A percentile compares a stretch with the other conserved stretches of the same genome.
These are phyloP conservation scores for Megalonaias nervosa DNA, from an alignment of 1,140 invertebrate species.

Conservation along the genomic window DNA sequence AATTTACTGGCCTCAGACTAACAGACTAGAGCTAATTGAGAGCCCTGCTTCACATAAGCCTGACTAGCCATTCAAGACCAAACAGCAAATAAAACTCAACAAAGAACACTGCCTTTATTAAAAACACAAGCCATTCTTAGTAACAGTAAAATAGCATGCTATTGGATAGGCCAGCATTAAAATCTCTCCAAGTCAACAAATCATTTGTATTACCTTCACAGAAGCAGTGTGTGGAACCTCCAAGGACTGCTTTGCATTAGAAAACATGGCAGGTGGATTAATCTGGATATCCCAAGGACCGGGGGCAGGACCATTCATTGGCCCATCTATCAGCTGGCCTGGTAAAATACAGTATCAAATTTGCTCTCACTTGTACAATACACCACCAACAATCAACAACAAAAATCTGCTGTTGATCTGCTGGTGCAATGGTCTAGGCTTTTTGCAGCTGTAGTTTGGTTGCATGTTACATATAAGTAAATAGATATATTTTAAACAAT, in stretches of 20 bases:
- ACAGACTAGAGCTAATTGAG: too few relatives aligned
- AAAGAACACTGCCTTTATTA: neutral
- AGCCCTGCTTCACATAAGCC: neutral
- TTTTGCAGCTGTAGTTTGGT: too few relatives aligned
- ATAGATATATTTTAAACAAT: too few relatives aligned
- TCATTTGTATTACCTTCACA: conserved; percentile 68
- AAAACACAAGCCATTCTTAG: neutral
- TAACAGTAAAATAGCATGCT: neutral
- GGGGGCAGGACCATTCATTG: conserved; percentile 72
- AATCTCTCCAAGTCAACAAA: neutral
- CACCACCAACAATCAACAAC: too few relatives aligned
- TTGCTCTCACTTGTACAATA: too few relatives aligned
- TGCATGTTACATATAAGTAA: too few relatives aligned
- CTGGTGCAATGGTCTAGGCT: too few relatives aligned
- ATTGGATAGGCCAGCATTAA: neutral
- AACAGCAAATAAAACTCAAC: neutral
- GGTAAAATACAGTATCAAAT: too few relatives aligned
- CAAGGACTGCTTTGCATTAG: conserved; percentile 70
- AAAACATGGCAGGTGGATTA: conserved; percentile 70
- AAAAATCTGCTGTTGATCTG: too few relatives aligned
- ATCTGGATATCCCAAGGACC: conserved; percentile 76
- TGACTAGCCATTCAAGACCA: neutral
- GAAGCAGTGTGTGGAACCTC: conserved; percentile 77
- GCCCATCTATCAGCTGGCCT: conserved; percentile 73
- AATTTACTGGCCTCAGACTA: too few relatives aligned